Evolutionary conservation across 2,888 invertebrate genomes (phyloP), one percentile per base, ranked within the genome.

Genomic region (Quadroppia sp.): DNA sequence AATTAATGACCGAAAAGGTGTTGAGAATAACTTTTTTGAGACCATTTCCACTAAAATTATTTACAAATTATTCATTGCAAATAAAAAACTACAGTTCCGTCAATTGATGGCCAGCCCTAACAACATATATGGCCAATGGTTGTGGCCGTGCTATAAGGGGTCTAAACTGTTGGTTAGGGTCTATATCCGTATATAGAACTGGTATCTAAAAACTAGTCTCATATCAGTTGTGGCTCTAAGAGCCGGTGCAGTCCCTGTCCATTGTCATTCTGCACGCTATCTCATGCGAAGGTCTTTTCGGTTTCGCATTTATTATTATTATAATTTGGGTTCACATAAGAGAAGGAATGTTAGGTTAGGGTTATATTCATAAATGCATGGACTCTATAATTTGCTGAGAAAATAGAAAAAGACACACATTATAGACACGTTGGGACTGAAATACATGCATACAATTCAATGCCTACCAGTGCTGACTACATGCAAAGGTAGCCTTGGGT

Each of bases 221-320:
- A 61, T 53, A 23, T 30, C 30, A 25, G 61, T 61, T 61, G 20
- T 28, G 3, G 61, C 25, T n/a, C 17, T 45, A 17, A 45, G 45
- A 11, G 45, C 45, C 25, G 53, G 53, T 53, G 25, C 53, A 25
- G 23, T 53, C 42, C 36, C n/a, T 67, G 67, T 67, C 67, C 67
- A 67, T 67, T 67, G 67, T 67, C 67, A 67, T 67, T 42, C 42
- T 67, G 67, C 67, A 67, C 67, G 67, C 67, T 67, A 67, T 42
- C 67, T 61, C 61, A 61, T 61, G 42, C 42, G 67, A 67, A 67
- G 67, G 67, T 67, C 67, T 67, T 45, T 67, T 67, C 67, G 42
- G 67, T 42, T 42, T 36, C 25, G 25, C 11, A 67, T 67, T 67
- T 67, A 67, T 67, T 67, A 67, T 67, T 67, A 67, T 67, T 67